Base-by-base conservation (phyloP, 2,888 invertebrate genomes). In the Ethmia dodecea region DNA sequence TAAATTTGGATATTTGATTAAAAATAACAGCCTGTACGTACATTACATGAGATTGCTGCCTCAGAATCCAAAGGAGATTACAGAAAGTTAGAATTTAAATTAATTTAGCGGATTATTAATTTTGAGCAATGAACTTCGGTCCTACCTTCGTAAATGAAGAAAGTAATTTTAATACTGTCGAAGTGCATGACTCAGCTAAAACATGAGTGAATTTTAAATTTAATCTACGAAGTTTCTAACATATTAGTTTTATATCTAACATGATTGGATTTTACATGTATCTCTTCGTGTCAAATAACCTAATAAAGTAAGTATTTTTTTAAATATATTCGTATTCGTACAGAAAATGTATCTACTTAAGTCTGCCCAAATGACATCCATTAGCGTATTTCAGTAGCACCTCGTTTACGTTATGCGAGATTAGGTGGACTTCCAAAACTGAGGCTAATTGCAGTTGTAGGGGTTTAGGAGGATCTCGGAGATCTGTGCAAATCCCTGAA, bases 91-190 rank as follows among this genome's bases (percentile, higher is more conserved):
- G 53, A 62, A 72, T 76, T 73, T 62, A 72, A 77, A 76, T 83
- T 75, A 76, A 83, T 84, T 81, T 76, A 64, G 65, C 66, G 76
- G 76, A 76, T 81, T 80, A 81, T 80, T 83, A 81, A 80, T 77
- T 78, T 76, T 75, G 72, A 76, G 70, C 78, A 75, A 77, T 73
- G 74, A 75, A 75, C 71, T 70, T 59, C 49, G 57, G 53, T 64
- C 58, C 62, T 55, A 51, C 49, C 53, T 52, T 49, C 37, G 33
- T 33, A 48, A 60, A 50, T n/a, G n/a, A n/a, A n/a, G n/a, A n/a
- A n/a, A n/a, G n/a, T n/a, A n/a, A n/a, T n/a, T n/a, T n/a, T n/a
- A n/a, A n/a, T n/a, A n/a, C n/a, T n/a, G n/a, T n/a, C n/a, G n/a
- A n/a, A n/a, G n/a, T n/a, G n/a, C n/a, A n/a, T n/a, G n/a, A n/a